phyloP scores from a whole-genome alignment of 2,888 invertebrate species.

The Agrenia bidenticulata region DNA sequence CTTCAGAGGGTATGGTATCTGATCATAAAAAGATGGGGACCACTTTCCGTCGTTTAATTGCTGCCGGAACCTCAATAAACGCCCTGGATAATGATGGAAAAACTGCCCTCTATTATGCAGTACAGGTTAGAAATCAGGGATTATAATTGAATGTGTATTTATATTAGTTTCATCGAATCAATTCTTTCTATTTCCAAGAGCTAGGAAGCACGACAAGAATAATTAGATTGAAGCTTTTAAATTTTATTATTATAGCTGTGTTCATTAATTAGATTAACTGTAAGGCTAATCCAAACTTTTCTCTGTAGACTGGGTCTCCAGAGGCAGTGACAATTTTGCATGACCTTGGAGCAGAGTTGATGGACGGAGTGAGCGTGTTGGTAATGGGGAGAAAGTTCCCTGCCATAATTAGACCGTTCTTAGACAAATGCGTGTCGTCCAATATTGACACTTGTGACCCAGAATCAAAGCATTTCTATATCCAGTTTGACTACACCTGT shows the following conservation, averaged over 20 bases:
- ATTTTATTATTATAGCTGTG: too few species aligned
- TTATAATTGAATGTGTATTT: too few species aligned
- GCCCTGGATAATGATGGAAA: constrained; percentile 53
- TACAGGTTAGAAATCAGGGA: constrained; percentile 47
- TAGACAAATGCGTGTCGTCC: constrained; percentile 52
- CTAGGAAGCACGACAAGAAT: too few species aligned
- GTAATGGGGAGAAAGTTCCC: constrained; percentile 52
- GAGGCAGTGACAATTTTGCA: constrained; percentile 51
- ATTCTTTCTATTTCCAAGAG: too few species aligned
- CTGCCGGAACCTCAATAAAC: constrained; percentile 50
- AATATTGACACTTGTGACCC: constrained; percentile 52
- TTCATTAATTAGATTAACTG: not conserved
- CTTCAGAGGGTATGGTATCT: constrained; percentile 51
- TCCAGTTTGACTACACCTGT: constrained; percentile 53
- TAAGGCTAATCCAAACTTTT: too few species aligned
- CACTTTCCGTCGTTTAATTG: constrained; percentile 50
- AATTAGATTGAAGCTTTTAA: too few species aligned
- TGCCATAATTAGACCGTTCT: constrained; percentile 47
- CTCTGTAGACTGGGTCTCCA: constrained; percentile 52
- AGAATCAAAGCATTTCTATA: constrained; percentile 53
- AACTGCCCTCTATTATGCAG: constrained; percentile 51
- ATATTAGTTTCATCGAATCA: too few species aligned
- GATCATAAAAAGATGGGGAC: constrained; percentile 52
- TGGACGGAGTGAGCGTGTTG: constrained; percentile 50
- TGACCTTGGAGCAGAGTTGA: constrained; percentile 52